Percentiles rank a stretch among this genome's conserved stretches.
phyloP scores from a whole-genome alignment of 1,140 invertebrate species.

The Teleopsis dalmanni region DNA sequence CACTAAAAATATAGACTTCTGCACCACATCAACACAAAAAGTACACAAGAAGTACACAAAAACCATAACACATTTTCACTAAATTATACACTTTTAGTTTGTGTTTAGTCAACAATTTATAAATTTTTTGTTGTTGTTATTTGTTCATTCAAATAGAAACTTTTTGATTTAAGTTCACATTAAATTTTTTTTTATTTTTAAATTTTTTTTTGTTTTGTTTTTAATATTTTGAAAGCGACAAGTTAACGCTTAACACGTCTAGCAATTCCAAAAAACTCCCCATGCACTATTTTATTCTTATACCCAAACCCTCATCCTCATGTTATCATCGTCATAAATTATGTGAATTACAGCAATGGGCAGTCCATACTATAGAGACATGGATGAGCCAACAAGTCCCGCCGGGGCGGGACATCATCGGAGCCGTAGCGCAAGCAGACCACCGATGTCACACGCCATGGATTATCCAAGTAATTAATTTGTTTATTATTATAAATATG shows the following conservation, averaged over 20 bases:
- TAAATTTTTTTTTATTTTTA: slow-evolving; percentile 4
- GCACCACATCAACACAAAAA: too few species aligned
- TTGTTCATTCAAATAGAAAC: too few species aligned
- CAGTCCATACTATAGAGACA: slow-evolving; percentile 62
- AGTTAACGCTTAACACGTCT: slow-evolving; percentile 11
- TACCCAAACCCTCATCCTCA: slow-evolving; percentile 33
- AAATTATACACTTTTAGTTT: too few species aligned
- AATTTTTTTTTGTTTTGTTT: slow-evolving; percentile 8
- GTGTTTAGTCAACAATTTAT: too few species aligned
- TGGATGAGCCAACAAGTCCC: slow-evolving; percentile 66
- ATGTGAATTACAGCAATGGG: slow-evolving; percentile 48
- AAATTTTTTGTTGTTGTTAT: too few species aligned
- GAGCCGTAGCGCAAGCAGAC: slow-evolving; percentile 54
- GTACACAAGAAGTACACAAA: too few species aligned
- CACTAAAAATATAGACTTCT: too few species aligned
- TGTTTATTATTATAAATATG: not conserved
- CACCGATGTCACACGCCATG: slow-evolving; percentile 48
- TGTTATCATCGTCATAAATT: slow-evolving; percentile 52
- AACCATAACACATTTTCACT: too few species aligned
- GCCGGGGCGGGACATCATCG: slow-evolving; percentile 58
- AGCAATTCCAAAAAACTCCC: slow-evolving; percentile 17
- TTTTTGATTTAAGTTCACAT: slow-evolving; percentile 9
- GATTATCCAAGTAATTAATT: slow-evolving; percentile 43
- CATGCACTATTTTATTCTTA: slow-evolving; percentile 13
- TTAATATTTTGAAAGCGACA: slow-evolving; percentile 13